phyloP scores from a whole-genome alignment of 2,888 invertebrate species.

The Acronicta alni region DNA sequence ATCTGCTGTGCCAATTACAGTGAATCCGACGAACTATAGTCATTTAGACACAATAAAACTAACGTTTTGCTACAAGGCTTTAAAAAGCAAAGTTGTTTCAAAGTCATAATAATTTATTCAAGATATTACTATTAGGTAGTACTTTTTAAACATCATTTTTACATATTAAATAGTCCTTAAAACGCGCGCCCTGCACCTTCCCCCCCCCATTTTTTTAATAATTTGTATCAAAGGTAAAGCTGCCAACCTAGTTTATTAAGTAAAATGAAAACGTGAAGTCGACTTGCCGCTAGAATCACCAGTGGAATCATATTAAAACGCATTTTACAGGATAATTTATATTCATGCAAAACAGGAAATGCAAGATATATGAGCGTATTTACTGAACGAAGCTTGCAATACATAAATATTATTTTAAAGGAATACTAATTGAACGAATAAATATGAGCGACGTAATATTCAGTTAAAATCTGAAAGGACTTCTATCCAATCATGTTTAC shows the following conservation, averaged over 20 bases:
- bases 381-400: constrained; percentile 4
- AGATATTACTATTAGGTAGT: too few species aligned
- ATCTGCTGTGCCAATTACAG: too few species aligned
- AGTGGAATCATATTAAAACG: constrained; percentile 22
- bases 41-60: too few species aligned
- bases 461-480: constrained; percentile 4
- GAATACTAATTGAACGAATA: constrained; percentile 2
- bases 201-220: too few species aligned
- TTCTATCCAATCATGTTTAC: constrained; percentile 27
- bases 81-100: too few species aligned
- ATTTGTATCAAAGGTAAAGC: constrained; percentile 10
- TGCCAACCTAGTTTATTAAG: constrained; percentile 25
- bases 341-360: constrained; percentile 12
- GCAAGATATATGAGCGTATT: constrained; percentile 20
- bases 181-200: too few species aligned
- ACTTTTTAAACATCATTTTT: too few species aligned
- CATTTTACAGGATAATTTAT: constrained; percentile 17
- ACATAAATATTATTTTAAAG: constrained; percentile 2
- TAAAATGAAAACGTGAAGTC: constrained; percentile 7
- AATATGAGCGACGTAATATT: neutral
- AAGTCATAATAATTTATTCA: too few species aligned
- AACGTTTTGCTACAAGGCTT: too few species aligned
- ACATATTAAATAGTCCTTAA: too few species aligned
- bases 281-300: constrained; percentile 4
- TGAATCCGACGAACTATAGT: too few species aligned